Evolutionary conservation across 2,888 invertebrate species (phyloP).

Genomic region (Chloroclystis v-ata): DNA sequence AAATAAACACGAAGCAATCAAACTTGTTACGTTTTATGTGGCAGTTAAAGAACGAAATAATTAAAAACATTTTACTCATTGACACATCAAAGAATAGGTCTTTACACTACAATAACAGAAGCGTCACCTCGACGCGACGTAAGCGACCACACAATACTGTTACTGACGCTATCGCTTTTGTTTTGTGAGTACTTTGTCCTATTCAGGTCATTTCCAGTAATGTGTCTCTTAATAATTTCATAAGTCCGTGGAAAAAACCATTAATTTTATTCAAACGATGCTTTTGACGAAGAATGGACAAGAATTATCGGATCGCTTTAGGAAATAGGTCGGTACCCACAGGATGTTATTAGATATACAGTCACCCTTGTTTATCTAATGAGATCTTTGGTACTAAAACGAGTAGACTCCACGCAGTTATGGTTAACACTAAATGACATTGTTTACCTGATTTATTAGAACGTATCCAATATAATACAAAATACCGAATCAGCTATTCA

Average conservation of each 20-base stretch:
- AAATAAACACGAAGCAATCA: too few species aligned
- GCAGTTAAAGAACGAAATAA: too few species aligned
- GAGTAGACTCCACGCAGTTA: too few species aligned
- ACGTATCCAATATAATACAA: too few species aligned
- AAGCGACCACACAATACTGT: conserved; percentile 64
- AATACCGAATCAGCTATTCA: too few species aligned
- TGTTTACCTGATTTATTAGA: too few species aligned
- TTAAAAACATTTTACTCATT: conserved; percentile 2
- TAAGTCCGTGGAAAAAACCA: conserved; percentile 45
- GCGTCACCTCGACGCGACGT: conserved; percentile 46
- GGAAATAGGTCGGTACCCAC: too few species aligned
- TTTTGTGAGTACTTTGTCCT: conserved; percentile 56
- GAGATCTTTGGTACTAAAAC: too few species aligned
- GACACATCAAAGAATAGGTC: conserved; percentile 52
- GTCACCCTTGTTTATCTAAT: too few species aligned
- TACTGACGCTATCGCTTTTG: conserved; percentile 62
- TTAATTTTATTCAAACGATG: conserved; percentile 10
- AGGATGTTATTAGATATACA: too few species aligned
- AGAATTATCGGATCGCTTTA: not conserved
- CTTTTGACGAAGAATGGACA: conserved; percentile 1
- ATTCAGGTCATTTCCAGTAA: conserved; percentile 71
- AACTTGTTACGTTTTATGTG: too few species aligned
- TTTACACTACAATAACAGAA: conserved; percentile 39
- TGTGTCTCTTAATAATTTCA: conserved; percentile 60
- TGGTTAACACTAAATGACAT: too few species aligned